Evolutionary conservation across 2,797 vertebrate genomes (phyloP), one percentile per base, ranked within the genome.

Genomic region (Falco peregrinus): DNA sequence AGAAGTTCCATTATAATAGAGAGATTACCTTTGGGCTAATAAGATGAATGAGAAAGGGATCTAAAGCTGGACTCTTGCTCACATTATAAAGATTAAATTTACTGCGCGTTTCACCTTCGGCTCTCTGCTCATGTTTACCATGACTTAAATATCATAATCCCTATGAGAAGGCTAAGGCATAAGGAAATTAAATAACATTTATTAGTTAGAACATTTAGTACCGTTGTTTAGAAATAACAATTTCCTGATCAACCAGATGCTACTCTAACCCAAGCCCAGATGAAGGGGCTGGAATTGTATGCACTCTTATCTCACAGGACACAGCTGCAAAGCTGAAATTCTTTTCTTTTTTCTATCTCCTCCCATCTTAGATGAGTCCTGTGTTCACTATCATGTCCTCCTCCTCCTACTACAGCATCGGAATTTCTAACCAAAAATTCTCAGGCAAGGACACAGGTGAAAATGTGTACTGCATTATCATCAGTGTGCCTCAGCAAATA

Each of bases 1-100:
- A 80, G 65, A 78, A 81, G 81, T 81, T 65, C 88, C 50, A 60
- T 93, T 92, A 48, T 51, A 90, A 65, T 50, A 51, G 35, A 86
- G 78, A 89, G 73, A 90, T 90, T 92, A 89, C 83, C 84, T 94
- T 67, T 92, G 69, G 65, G 93, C 87, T 93, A 95, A 92, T 78
- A 87, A 83, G 48, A 81, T 57, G 65, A 84, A 86, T 76, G 59
- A 47, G 83, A 70, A 75, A 50, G n/a, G 41, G 75, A 76, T 89
- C 56, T 85, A 37, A 92, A 85, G 47, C 54, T 43, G 81, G 92
- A 94, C 59, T 84, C 67, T 56, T 57, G 70, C 68, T 96, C 22
- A 8, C 60, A 53, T 86, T 93, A 75, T 43, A 73, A 50, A 89
- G 85, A 96, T 96, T 93, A 51, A 79, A 96, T 91, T 96, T 91